Conservation (phyloP, 2,797 vertebrate species). For the Tamandua tetradactyla region DNA sequence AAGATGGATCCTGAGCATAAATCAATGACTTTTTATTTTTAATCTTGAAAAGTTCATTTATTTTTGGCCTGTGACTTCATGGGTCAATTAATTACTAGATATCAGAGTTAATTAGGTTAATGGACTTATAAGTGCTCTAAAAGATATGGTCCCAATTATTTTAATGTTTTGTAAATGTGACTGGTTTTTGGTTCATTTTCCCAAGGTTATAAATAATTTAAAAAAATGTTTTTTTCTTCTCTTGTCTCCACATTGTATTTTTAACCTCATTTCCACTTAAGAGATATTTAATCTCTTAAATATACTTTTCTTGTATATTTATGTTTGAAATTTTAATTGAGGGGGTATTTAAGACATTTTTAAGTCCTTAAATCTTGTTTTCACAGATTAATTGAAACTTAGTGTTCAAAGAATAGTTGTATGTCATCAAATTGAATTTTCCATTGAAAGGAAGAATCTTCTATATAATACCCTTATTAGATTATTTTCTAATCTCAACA, state of each 20-base stretch:
- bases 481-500: neutral
- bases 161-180: constrained; percentile 60
- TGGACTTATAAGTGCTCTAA: constrained; percentile 52
- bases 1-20: constrained; percentile 55
- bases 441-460: neutral
- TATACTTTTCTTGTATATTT: neutral
- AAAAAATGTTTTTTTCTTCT: neutral
- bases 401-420: neutral
- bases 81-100: constrained; percentile 70
- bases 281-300: neutral
- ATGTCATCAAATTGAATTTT: neutral
- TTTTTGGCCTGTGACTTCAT: constrained; percentile 65
- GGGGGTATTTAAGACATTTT: neutral
- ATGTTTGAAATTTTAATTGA: constrained; percentile 27
- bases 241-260: neutral
- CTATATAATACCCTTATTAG: neutral
- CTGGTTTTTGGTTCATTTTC: neutral
- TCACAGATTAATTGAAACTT: neutral
- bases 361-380: neutral
- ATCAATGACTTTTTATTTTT: constrained; percentile 64
- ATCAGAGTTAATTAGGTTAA: constrained; percentile 74
- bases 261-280: neutral
- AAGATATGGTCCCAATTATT: constrained; percentile 57
- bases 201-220: constrained; percentile 19
- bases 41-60: constrained; percentile 68